A percentile compares a stretch with the other conserved stretches of the same genome.
phyloP scores from a whole-genome alignment of 2,113 vertebrate genomes.

The Psittacara wagleri region DNA sequence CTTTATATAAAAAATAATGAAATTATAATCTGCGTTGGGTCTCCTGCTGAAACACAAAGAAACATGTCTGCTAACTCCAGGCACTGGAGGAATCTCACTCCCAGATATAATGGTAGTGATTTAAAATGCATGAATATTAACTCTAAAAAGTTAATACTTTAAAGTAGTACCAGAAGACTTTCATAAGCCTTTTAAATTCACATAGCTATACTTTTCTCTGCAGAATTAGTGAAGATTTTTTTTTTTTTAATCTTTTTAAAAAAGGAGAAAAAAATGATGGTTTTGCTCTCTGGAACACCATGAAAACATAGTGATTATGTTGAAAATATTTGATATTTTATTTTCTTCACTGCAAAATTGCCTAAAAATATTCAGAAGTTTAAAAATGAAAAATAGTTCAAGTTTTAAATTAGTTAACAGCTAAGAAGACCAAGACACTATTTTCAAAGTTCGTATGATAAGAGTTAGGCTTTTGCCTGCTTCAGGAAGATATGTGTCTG shows the following conservation, averaged over 20 bases:
- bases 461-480: neutral
- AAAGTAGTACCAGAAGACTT: neutral
- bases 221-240: neutral
- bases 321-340: neutral
- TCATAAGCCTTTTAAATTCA: neutral
- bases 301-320: neutral
- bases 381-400: neutral
- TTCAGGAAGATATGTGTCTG: neutral
- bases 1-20: neutral
- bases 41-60: neutral
- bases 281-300: neutral
- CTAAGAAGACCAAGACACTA: neutral
- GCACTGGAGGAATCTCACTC: neutral
- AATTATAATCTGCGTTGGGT: neutral
- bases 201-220: neutral
- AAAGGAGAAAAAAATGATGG: neutral
- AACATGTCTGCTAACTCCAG: neutral
- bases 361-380: neutral
- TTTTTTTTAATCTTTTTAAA: neutral
- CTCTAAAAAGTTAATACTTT: neutral
- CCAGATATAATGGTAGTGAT: neutral
- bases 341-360: neutral
- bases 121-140: constrained; percentile 1
- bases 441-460: neutral
- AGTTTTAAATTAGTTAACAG: neutral